A percentile compares a stretch with the other conserved stretches of the same genome.
Evolutionary conservation across 2,113 vertebrate species (phyloP).

Genomic region (Cichladusa arquata): DNA sequence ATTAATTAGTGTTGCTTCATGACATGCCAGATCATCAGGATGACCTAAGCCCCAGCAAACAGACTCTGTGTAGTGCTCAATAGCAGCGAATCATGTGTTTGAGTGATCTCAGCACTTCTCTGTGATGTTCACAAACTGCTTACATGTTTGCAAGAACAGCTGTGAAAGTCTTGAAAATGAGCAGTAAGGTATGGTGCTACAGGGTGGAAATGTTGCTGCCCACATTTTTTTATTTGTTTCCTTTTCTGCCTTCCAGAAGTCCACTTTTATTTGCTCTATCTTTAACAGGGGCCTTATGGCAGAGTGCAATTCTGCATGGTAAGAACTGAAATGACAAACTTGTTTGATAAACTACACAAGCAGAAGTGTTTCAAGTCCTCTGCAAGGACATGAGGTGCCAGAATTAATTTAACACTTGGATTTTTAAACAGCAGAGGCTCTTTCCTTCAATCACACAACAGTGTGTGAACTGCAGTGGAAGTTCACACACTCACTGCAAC

Average conservation of each 20-base stretch:
- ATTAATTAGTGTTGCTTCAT: background rate
- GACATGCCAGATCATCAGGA: background rate
- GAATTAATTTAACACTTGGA: background rate
- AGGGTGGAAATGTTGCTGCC: background rate
- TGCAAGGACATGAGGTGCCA: background rate
- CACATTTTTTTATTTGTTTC: background rate
- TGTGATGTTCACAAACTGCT: background rate
- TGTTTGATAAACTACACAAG: background rate
- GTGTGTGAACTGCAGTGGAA: background rate
- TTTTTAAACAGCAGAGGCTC: background rate
- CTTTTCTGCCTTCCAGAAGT: background rate
- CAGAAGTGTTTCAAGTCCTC: background rate
- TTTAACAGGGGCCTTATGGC: background rate
- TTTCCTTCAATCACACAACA: background rate
- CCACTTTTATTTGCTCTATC: background rate
- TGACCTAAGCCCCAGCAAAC: background rate
- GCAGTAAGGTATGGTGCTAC: background rate
- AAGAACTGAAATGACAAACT: background rate
- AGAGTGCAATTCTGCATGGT: background rate
- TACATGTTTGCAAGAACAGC: background rate
- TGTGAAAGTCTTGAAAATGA: conserved; percentile 40
- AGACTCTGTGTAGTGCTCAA: background rate
- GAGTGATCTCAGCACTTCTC: background rate
- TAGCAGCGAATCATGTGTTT: background rate
- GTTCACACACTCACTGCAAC: background rate